Base-by-base conservation (phyloP, 2,888 invertebrate species). In the Cryptophagus acutangulus region DNA sequence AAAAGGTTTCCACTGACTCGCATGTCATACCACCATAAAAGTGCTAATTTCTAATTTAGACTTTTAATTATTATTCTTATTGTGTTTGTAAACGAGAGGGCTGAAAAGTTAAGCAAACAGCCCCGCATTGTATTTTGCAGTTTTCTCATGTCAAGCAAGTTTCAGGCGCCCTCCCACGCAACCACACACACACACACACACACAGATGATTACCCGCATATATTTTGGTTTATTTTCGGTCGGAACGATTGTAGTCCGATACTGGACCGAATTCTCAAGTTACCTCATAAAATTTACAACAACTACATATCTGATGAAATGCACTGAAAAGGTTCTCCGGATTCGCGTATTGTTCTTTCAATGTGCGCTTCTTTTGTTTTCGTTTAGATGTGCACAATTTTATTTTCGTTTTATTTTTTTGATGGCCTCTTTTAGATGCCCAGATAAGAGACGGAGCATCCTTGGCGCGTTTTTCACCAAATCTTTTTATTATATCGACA, bases 181-280 rank as follows among this genome's bases (percentile, higher is more conserved):
- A n/a, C 44, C 20, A 34, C 33, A 31, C 25, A 31, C 18, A 36
- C 15, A 25, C 18, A n/a, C n/a, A n/a, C n/a, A n/a, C n/a, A n/a
- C n/a, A n/a, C 17, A 25, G 14, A 26, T 42, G 45, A 45, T 45
- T 45, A 43, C 45, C 48, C 48, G 45, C 48, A 48, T 48, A 8
- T 12, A 31, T 44, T 53, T 50, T 48, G 38, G 52, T 55, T 53
- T 52, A 52, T 50, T 50, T 29, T 57, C 48, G 46, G 55, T 49
- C 56, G 57, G 55, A 43, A 34, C 50, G 57, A 59, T 56, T 58
- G 59, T 61, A 61, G 59, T 61, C 52, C 51, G 59, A 59, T 59
- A 59, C 59, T 50, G 43, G 54, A 44, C 51, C 49, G 47, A 57
- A 58, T 55, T 60, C 53, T 56, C 54, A 37, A 45, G 56, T 56